Evolutionary conservation across 2,888 invertebrate genomes (phyloP).

Genomic region (Temnothorax unifasciatus): DNA sequence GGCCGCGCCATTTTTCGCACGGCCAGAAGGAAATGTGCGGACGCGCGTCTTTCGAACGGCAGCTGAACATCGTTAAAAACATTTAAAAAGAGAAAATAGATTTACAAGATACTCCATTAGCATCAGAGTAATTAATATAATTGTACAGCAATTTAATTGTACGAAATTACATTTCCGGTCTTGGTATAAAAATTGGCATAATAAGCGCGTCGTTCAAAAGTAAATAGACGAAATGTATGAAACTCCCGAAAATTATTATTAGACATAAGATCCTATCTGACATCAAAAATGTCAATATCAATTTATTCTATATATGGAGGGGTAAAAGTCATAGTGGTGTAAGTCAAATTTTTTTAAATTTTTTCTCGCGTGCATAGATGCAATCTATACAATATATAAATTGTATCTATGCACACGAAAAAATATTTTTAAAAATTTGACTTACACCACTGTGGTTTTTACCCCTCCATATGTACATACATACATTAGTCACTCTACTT

Average conservation of each 20-base stretch:
- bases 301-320: not conserved
- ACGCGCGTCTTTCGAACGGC: not conserved
- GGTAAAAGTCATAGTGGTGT: too few species aligned
- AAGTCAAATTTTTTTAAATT: too few species aligned
- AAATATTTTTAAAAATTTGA: too few species aligned
- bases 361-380: too few species aligned
- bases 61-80: not conserved
- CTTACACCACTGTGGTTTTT: too few species aligned
- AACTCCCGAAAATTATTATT: not conserved
- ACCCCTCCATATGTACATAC: too few species aligned
- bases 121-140: not conserved
- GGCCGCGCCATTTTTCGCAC: not conserved
- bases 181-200: not conserved
- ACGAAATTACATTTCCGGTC: not conserved
- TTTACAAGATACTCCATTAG: not conserved
- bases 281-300: not conserved
- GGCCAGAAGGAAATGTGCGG: not conserved
- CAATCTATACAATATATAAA: too few species aligned
- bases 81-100: not conserved
- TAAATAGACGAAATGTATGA: not conserved
- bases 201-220: not conserved
- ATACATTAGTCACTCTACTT: not conserved
- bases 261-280: not conserved
- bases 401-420: too few species aligned
- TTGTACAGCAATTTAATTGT: not conserved